phyloP scores from a whole-genome alignment of 2,113 vertebrate genomes.

The Coregonus clupeaformis region DNA sequence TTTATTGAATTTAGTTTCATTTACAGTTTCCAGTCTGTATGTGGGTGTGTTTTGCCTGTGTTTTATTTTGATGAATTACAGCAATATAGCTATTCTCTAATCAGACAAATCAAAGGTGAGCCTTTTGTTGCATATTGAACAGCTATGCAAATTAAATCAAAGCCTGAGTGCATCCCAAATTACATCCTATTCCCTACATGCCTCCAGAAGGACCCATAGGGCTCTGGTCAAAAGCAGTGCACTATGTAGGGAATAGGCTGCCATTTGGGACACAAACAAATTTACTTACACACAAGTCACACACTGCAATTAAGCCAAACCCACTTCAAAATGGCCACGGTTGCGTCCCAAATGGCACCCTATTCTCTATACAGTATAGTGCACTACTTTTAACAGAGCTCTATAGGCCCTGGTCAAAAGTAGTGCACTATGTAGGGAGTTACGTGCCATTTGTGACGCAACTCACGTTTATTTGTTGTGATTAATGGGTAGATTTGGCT shows the following conservation, averaged over 20 bases:
- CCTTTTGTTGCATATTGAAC: slow-evolving; percentile 38
- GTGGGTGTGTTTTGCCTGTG: neutral
- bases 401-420: no score
- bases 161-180: slow-evolving; percentile 11
- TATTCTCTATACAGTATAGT: neutral
- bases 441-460: neutral
- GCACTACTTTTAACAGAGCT: no score
- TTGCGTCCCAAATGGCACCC: slow-evolving; percentile 42
- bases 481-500: slow-evolving; percentile 40
- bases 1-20: no score
- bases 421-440: neutral
- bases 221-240: no score
- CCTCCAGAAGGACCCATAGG: no score
- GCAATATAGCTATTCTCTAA: slow-evolving; percentile 32
- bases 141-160: slow-evolving; percentile 56
- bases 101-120: slow-evolving; percentile 50
- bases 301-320: neutral
- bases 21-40: neutral
- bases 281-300: neutral
- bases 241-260: no score
- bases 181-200: slow-evolving; percentile 32
- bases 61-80: neutral
- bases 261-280: no score
- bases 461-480: slow-evolving; percentile 39
- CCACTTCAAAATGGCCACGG: neutral